Evolutionary conservation across 2,797 vertebrate species (phyloP), one percentile per base, ranked within the genome.

Genomic region (Hirundo rustica): DNA sequence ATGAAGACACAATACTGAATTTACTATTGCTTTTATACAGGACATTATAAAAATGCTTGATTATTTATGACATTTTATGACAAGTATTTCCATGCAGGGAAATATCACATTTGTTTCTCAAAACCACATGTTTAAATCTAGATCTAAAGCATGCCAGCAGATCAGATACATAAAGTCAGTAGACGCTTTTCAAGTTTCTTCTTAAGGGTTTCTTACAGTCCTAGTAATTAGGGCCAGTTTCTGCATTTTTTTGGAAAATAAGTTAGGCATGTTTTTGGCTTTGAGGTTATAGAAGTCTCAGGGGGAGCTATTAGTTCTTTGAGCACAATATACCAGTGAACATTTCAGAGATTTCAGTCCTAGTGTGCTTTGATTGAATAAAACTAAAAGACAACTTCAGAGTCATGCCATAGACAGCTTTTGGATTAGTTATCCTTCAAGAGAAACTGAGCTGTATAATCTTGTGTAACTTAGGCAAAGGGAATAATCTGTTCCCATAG

Each of bases 231-330:
- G 34, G 44, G 16, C 27, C 72, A 58, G 22, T 77, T 95, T 94
- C 34, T 72, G 18, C 44, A 19, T 75, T 88, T 91, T 72, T 88
- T 29, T 85, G 22, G 51, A 78, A 94, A 96, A 62, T 61, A 85
- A 93, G 26, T 64, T 29, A 61, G 26, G 29, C 73, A 40, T 79
- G 58, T 5, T 36, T 72, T 51, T 73, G 27, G 26, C 66, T 95
- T 88, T 94, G 88, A 95, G 80, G 48, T 88, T 93, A 53, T 25
- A 84, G 40, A 77, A 38, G 44, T 89, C 93, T 95, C 67, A 86
- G 36, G 80, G 73, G 82, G 84, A 90, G 50, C 72, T 78, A 76
- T 11, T 85, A 92, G 29, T 84, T 95, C 79, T 92, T 90, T 93
- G 70, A 93, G 74, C 0, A 0, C 51, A 76, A 0, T 81, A 82